Conservation (phyloP, 2,113 vertebrate species). For the Prunella fulvescens region DNA sequence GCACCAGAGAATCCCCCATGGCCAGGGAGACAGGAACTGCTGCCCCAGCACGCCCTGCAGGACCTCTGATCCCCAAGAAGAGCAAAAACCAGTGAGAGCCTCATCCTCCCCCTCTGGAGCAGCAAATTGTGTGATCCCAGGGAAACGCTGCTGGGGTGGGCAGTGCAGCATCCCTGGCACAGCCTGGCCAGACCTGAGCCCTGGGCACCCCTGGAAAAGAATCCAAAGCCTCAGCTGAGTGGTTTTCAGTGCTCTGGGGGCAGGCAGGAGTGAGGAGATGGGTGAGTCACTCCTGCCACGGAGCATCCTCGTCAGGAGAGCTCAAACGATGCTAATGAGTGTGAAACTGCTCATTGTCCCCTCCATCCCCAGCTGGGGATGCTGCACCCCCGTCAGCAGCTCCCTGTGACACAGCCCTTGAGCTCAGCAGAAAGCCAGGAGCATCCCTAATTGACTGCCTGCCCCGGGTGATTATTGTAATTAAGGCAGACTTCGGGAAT, state of each 20-base stretch:
- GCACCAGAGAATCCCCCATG: accelerated
- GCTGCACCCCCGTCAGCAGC: neutral
- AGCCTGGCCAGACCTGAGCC: neutral
- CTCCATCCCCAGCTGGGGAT: accelerated
- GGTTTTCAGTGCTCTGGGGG: neutral
- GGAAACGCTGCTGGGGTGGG: neutral
- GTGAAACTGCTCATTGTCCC: neutral
- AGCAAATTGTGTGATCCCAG: accelerated
- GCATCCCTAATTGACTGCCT: neutral
- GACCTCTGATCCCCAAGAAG: neutral
- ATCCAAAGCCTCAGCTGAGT: accelerated
- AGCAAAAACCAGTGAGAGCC: neutral
- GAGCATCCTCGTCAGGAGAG: neutral
- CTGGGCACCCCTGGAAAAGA: neutral
- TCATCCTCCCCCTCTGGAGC: neutral
- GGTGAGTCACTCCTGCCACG: neutral
- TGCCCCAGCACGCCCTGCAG: accelerated
- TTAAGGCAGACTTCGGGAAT: neutral
- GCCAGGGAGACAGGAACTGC: accelerated
- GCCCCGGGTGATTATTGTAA: neutral
- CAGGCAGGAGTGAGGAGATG: neutral
- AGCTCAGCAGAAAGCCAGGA: neutral
- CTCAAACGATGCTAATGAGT: neutral
- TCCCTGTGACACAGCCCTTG: neutral
- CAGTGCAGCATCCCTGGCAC: neutral